Evolutionary conservation across 2,797 vertebrate species (phyloP), one percentile per base, ranked within the genome.

Genomic region (Thaleichthys pacificus): DNA sequence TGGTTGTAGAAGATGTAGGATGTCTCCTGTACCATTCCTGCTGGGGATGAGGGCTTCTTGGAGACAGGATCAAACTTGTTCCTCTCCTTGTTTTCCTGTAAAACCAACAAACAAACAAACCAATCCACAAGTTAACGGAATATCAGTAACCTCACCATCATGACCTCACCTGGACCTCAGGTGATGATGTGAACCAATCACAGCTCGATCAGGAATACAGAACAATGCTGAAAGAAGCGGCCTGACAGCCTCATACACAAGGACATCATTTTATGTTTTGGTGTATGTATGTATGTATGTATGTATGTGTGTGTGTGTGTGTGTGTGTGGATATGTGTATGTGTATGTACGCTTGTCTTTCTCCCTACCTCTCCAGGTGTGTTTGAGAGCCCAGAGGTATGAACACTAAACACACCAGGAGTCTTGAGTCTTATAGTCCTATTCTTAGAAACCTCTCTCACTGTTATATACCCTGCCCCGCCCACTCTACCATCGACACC

Each of bases 11-110:
- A 42, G 38, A 0, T 64, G 32, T 35, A 35, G 42, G 15, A 12
- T 42, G 21, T 19, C 1, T 26, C 57, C 92, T 54, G 87, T 84
- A 94, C 93, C 93, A 94, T 94, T 75, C 73, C 87, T 65, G 78
- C 74, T 73, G 80, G 74, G 21, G 76, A 24, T 21, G 82, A 78
- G 47, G 77, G 77, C 1, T 74, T 77, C 82, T 84, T 90, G 54
- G 68, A 81, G 61, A 65, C 74, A 0, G 68, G 17, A 70, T 87
- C 89, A 14, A 70, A 61, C 85, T 76, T 83, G 76, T 71, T 86
- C 76, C 73, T 87, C 70, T 89, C 77, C 1, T 83, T 82, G 78
- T 84, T 80, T 78, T 91, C 89, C 92, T 93, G 73, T 80, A 87
- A 42, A 83, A 71, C 2, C 66, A 69, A 80, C 60, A 72, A 28